phyloP scores from a whole-genome alignment of 1,140 invertebrate species.

The Ptiloglossa arizonensis region DNA sequence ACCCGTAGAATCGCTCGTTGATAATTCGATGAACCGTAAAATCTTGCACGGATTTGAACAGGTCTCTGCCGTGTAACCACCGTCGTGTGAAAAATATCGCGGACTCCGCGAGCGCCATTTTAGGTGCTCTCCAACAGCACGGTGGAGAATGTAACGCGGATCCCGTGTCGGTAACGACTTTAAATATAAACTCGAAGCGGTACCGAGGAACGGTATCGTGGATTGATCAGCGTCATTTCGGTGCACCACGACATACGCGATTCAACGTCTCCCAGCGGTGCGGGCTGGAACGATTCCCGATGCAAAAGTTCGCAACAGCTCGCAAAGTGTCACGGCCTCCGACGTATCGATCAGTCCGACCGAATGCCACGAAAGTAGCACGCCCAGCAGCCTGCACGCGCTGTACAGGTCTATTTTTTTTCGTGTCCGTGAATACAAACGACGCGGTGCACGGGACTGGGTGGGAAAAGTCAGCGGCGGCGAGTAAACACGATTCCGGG shows the following conservation, averaged over 20 bases:
- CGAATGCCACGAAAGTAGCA: constrained; percentile 55
- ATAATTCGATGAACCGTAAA: no score
- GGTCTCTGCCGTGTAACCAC: no score
- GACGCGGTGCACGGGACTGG: not conserved
- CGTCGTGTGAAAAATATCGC: no score
- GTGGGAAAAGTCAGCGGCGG: not conserved
- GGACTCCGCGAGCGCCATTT: no score
- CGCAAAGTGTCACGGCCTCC: constrained; percentile 58
- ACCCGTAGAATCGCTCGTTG: no score
- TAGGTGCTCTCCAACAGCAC: no score
- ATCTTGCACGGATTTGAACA: no score
- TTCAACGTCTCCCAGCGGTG: not conserved
- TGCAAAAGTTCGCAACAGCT: constrained; percentile 3
- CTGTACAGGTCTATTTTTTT: constrained; percentile 32
- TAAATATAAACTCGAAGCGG: no score
- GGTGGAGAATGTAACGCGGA: no score
- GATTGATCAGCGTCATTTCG: not conserved
- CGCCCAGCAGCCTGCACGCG: constrained; percentile 11
- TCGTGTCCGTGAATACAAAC: constrained; percentile 46
- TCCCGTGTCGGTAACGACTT: no score
- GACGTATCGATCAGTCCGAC: constrained; percentile 54
- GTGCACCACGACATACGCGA: not conserved
- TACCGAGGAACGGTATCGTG: no score
- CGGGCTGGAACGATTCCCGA: constrained; percentile 21
- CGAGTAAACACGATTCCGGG: constrained; percentile 25